Base-by-base conservation (phyloP, 2,113 vertebrate species). In the Megaceryle maxima region DNA sequence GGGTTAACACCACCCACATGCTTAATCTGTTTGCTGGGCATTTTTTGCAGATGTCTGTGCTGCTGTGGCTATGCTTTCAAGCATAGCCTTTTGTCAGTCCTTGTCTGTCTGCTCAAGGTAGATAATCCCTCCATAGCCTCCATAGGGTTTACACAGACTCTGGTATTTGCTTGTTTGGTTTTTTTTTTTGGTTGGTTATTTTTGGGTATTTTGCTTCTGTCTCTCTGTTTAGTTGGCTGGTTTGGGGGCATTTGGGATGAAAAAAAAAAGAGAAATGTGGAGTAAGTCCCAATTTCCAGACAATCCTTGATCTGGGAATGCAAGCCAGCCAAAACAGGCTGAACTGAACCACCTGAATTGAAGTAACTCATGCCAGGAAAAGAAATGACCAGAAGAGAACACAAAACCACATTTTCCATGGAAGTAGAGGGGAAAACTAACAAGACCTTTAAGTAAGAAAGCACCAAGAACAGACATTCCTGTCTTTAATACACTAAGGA, bases 1-100 rank as follows among this genome's bases (percentile, higher is more conserved):
- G 44, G 17, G 17, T 43, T 26, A 7, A 17, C 1, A 3, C 44
- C 46, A 46, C 29, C 74, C 43, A 11, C 8, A 0, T 0, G 0
- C 29, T 39, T 39, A 24, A 7, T 11, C 48, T 57, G 78, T 66
- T 73, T 2, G 0, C 53, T 4, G 50, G 24, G 15, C 48, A 4
- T n/a, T 5, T 12, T 2, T 21, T 85, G 43, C 11, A 0, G 10
- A 7, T 0, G 0, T 11, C 20, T 48, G 39, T 7, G 14, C 35
- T 57, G 48, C 76, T 31, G 16, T 2, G 14, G 16, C 51, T 35
- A 12, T 2, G 3, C n/a, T 57, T 29, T 18, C 39, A 26, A 67
- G 39, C 0, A 0, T 4, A 46, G 67, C 43, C 33, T n/a, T 28
- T 35, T 35, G 24, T 10, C 80, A n/a, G 51, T 4, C 53, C 76